Conservation (phyloP, 2,113 vertebrate species). For the Chlorocebus sabaeus region DNA sequence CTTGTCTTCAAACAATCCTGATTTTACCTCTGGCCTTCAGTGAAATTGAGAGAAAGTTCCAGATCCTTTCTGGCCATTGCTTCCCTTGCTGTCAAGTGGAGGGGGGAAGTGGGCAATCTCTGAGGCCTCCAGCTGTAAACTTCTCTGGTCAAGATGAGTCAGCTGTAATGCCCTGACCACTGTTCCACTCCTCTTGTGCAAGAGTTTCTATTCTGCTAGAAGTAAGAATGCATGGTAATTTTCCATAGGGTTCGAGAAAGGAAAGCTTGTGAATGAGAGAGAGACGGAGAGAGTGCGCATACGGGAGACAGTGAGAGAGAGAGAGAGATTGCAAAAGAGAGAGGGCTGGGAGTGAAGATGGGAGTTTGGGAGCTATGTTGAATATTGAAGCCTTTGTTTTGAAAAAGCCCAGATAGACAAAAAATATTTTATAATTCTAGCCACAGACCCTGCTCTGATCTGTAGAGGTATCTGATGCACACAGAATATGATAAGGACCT, state of each 20-base stretch:
- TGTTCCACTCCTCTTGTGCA: not conserved
- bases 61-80: not conserved
- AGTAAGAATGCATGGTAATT: not conserved
- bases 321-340: not conserved
- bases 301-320: not conserved
- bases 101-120: not conserved
- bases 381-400: not conserved
- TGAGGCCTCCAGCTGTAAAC: not conserved
- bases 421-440: not conserved
- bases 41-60: not conserved
- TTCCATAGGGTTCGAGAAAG: not conserved
- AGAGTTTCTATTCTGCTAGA: not conserved
- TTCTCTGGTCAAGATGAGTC: not conserved
- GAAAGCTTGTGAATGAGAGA: not conserved
- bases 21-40: not conserved
- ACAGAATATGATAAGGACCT: no score
- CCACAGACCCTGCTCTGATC: not conserved
- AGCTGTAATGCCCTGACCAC: not conserved
- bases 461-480: not conserved
- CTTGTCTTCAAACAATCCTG: not conserved
- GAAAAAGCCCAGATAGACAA: not conserved
- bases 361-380: not conserved
- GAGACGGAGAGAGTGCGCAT: not conserved
- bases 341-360: not conserved
- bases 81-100: not conserved